phyloP scores from a whole-genome alignment of 1,140 invertebrate genomes.

The Drosophila seguyi region DNA sequence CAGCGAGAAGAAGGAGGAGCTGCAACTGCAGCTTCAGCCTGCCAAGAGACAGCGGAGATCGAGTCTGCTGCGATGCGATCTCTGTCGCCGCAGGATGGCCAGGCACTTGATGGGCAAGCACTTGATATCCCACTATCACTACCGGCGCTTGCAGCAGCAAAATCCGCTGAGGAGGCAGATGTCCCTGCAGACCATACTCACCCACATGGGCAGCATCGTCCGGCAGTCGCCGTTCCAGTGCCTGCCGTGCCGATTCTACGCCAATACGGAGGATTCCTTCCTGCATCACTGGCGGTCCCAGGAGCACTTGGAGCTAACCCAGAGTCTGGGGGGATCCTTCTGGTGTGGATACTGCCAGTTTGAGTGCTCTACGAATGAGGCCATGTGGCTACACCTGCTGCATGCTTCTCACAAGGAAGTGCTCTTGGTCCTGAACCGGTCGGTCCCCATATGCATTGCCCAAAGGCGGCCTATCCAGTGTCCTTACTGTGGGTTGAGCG shows the following conservation, averaged over 20 bases:
- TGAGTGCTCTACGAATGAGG: slow-evolving; percentile 88
- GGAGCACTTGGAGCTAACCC: slow-evolving; percentile 86
- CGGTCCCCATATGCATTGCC: slow-evolving; percentile 92
- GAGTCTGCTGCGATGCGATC: slow-evolving; percentile 88
- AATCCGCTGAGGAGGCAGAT: slow-evolving; percentile 24
- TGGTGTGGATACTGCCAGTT: slow-evolving; percentile 92
- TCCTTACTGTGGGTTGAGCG: slow-evolving; percentile 87
- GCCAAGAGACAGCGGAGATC: slow-evolving; percentile 85
- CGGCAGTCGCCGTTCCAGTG: slow-evolving; percentile 94
- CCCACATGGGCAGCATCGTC: slow-evolving; percentile 91
- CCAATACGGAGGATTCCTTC: slow-evolving; percentile 90
- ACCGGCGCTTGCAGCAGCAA: slow-evolving; percentile 88
- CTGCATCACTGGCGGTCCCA: slow-evolving; percentile 89
- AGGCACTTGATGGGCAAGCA: slow-evolving; percentile 92
- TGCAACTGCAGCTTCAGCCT: background rate
- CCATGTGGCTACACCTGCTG: slow-evolving; percentile 90
- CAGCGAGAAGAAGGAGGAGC: background rate
- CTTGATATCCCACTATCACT: slow-evolving; percentile 93
- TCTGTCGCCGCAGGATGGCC: slow-evolving; percentile 89
- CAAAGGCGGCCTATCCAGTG: slow-evolving; percentile 86
- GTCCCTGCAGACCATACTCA: slow-evolving; percentile 87
- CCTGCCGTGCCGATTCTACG: slow-evolving; percentile 92
- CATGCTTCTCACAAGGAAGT: slow-evolving; percentile 89
- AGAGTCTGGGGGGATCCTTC: slow-evolving; percentile 86
- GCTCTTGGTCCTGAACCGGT: slow-evolving; percentile 90